Evolutionary conservation across 1,140 invertebrate genomes (phyloP), one percentile per base, ranked within the genome.

Genomic region (Arctopsyche grandis): DNA sequence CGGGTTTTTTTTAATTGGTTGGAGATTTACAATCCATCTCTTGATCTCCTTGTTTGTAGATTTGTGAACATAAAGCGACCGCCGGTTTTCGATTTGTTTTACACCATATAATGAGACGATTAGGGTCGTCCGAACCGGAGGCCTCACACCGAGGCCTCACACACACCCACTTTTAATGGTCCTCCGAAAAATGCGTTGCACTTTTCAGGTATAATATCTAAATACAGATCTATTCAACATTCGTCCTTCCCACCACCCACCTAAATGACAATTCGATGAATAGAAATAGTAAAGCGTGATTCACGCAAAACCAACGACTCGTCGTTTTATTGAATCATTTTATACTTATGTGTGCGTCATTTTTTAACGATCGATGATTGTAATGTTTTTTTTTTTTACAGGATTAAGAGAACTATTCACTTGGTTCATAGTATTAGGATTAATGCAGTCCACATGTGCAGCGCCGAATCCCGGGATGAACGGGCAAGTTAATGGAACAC

Each of bases 31-130:
- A 38, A 38, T 38, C 29, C 29, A 7, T 38, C 29, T 7, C 29
- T 1, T 38, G 29, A 7, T 38, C 78, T 29, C 56, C 19, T 79
- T 74, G 48, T 74, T 74, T 74, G 56, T 74, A 74, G 22, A 74
- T 44, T 29, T 73, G 46, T 44, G 48, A 71, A 63, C 79, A 77
- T 46, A 80, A 80, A 69, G 69, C 75, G 46, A 58, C 60, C 74
- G 75, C 79, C 79, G 79, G 73, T 74, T 77, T 74, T 80, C 75
- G 75, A 80, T 80, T 80, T 80, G 75, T 77, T 80, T 80, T 80
- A 80, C 79, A 77, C 69, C 66, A 69, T 80, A 74, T 80, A 80
- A 80, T 80, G 66, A 77, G 75, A 77, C 63, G 79, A 80, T 77
- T 73, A 77, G 75, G 75, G 60, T 74, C 79, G 63, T 73, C 58